These are phyloP conservation scores for Ceuthmochares aereus DNA, from an alignment of 2,113 vertebrate genomes.

Conservation along the genomic window DNA sequence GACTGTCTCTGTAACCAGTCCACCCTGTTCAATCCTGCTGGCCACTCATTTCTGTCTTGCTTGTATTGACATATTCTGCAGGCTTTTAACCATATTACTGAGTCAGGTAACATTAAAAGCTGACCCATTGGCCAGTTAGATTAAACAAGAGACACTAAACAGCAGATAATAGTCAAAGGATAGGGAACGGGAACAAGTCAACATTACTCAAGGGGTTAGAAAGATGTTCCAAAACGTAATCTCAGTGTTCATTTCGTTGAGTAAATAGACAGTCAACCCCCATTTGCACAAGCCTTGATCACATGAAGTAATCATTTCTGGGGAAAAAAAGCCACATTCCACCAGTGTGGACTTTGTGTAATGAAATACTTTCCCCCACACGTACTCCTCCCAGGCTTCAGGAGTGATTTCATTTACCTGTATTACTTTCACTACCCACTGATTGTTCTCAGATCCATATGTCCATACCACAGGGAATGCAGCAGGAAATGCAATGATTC, in stretches of 20 bases:
- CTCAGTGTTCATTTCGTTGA: not conserved
- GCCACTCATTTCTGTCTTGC: not conserved
- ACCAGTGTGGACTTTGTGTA: not conserved
- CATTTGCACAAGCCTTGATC: constrained; percentile 50
- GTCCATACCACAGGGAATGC: not conserved
- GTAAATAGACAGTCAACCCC: constrained; percentile 15
- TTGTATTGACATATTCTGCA: constrained; percentile 16
- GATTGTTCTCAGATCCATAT: not conserved
- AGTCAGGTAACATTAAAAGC: constrained; percentile 24
- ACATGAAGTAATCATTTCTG: constrained; percentile 39
- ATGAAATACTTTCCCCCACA: not conserved
- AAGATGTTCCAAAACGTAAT: constrained; percentile 37
- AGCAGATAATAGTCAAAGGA: constrained; percentile 2
- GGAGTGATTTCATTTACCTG: not conserved
- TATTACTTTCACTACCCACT: not conserved
- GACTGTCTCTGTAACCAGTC: constrained; percentile 6
- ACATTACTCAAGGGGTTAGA: constrained; percentile 51
- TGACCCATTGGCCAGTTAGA: not conserved
- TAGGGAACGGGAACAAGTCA: constrained; percentile 40
- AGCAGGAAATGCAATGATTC: not conserved
- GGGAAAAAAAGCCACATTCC: constrained; percentile 8
- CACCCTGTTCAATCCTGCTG: constrained; percentile 21
- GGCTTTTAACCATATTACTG: not conserved
- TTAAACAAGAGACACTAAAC: constrained; percentile 32
- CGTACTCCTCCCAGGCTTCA: not conserved